Conservation (phyloP, 2,113 vertebrate genomes). For the Bos javanicus region DNA sequence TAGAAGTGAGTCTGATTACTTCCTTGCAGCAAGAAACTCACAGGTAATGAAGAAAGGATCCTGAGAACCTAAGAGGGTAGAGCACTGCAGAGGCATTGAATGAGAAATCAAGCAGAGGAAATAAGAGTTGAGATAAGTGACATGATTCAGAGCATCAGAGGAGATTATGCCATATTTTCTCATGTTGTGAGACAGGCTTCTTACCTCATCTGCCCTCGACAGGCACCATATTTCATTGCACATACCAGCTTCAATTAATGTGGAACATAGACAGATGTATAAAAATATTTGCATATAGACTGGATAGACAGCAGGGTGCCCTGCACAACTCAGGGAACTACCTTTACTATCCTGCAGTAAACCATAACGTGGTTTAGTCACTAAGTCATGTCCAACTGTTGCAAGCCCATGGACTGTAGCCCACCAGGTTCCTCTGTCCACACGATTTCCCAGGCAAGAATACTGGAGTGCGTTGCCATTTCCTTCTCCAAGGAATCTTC, state of each 20-base stretch:
- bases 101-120: background rate
- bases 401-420: background rate
- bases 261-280: accelerated
- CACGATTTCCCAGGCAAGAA: background rate
- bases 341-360: background rate
- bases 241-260: background rate
- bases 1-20: background rate
- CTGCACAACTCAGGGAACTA: background rate
- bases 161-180: background rate
- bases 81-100: background rate
- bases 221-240: background rate
- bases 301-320: background rate
- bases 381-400: background rate
- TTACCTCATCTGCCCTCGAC: background rate
- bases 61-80: background rate
- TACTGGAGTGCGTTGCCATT: background rate
- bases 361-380: background rate
- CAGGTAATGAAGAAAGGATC: background rate
- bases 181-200: background rate
- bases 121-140: background rate
- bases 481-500: background rate
- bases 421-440: background rate
- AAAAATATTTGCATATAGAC: background rate
- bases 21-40: background rate
- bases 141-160: background rate